phyloP scores from a whole-genome alignment of 2,797 vertebrate genomes.

The Centropyge bicolor region DNA sequence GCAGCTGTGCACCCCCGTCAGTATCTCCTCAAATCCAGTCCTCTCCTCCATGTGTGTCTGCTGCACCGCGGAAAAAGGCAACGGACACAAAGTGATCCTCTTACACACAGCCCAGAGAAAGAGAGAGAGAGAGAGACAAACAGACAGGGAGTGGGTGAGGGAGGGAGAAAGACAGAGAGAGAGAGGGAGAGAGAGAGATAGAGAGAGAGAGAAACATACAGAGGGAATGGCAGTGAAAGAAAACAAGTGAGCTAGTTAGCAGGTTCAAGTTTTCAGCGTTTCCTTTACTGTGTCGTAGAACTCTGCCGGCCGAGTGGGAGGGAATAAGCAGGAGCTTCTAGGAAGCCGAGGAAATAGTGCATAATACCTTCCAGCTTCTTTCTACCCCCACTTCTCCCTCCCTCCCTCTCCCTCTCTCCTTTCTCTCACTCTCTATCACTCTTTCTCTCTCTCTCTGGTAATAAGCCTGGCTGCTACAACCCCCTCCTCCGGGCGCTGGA shows the following conservation, averaged over 20 bases:
- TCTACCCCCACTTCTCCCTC: constrained; percentile 73
- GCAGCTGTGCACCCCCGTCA: constrained; percentile 91
- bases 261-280: constrained; percentile 83
- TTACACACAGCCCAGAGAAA: constrained; percentile 73
- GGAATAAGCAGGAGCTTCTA: constrained; percentile 86
- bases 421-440: constrained; percentile 60
- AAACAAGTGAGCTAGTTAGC: constrained; percentile 71
- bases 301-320: constrained; percentile 87
- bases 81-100: constrained; percentile 84
- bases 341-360: constrained; percentile 89
- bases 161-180: constrained; percentile 34
- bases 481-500: constrained; percentile 93
- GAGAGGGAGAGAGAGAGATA: constrained; percentile 19
- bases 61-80: constrained; percentile 76
- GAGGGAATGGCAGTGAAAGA: constrained; percentile 53
- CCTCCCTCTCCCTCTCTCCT: constrained; percentile 33
- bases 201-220: constrained; percentile 27
- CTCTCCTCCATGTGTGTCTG: constrained; percentile 74
- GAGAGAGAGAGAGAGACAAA: constrained; percentile 46
- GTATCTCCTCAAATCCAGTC: constrained; percentile 80
- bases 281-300: constrained; percentile 78
- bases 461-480: constrained; percentile 84
- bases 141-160: constrained; percentile 23
- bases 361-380: constrained; percentile 95
- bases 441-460: constrained; percentile 80